phyloP scores from a whole-genome alignment of 2,888 invertebrate species.

The Drosophila falleni region DNA sequence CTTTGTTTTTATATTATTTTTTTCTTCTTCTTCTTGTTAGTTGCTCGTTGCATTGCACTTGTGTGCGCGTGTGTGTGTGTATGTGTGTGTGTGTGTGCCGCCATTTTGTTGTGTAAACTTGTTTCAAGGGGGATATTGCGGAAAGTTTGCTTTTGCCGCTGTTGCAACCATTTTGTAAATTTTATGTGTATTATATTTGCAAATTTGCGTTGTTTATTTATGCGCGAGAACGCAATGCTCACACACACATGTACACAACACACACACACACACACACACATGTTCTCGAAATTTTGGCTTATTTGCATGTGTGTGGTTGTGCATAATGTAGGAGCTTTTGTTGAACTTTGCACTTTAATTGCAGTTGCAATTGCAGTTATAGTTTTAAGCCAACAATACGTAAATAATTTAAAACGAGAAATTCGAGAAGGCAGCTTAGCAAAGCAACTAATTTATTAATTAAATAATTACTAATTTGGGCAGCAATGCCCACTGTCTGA shows the following conservation, averaged over 20 bases:
- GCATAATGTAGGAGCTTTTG: constrained; percentile 62
- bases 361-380: constrained; percentile 44
- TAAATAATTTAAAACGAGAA: constrained; percentile 36
- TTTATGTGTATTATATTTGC: constrained; percentile 76
- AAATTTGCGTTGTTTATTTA: constrained; percentile 77
- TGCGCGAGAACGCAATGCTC: constrained; percentile 59
- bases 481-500: constrained; percentile 17
- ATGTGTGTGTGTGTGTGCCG: constrained; percentile 34
- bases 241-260: constrained; percentile 22
- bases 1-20: constrained; percentile 51
- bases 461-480: constrained; percentile 65
- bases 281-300: constrained; percentile 17
- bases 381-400: constrained; percentile 41
- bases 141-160: constrained; percentile 57
- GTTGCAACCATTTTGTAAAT: constrained; percentile 71
- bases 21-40: constrained; percentile 47
- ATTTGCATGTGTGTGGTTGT: constrained; percentile 52
- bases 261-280: constrained; percentile 11
- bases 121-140: constrained; percentile 28
- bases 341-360: constrained; percentile 73
- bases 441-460: constrained; percentile 59
- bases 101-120: constrained; percentile 77
- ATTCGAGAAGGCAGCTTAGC: neutral
- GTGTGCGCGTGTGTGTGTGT: constrained; percentile 15
- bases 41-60: constrained; percentile 63